Evolutionary conservation across 2,113 vertebrate species (phyloP), one percentile per base, ranked within the genome.

Genomic region (Heterochromis multidens): DNA sequence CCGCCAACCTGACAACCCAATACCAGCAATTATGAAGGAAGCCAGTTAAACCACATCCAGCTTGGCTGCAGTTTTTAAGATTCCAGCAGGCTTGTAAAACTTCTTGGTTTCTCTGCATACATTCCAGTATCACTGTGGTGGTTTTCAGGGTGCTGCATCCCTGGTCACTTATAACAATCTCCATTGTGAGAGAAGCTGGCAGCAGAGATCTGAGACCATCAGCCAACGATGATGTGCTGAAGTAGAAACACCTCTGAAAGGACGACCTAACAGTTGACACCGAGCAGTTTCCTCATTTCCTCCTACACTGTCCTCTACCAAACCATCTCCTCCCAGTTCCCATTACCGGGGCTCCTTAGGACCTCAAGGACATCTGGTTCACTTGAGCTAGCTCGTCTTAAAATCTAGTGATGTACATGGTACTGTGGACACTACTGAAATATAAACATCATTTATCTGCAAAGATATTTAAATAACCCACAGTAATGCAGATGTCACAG

Each of bases 21-120:
- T 91, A 96, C 95, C 94, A 94, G 93, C 94, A 96, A 95, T 96
- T 95, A 96, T 92, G 92, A 95, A 96, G 96, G 95, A 96, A 95
- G 94, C 94, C 91, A 95, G 93, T 86, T 88, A 91, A 92, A 95
- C 95, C 95, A 96, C 95, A 95, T 96, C 95, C 95, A 94, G 91
- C 93, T 94, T 95, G 94, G 95, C 95, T 95, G 91, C 81, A 94
- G 92, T 93, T 92, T 95, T 94, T 92, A 94, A 93, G 92, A 94
- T 93, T 95, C 92, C 93, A 95, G 92, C 83, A 93, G 89, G 93
- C 93, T 94, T 92, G 90, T 95, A 92, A 94, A 94, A 93, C 85
- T 77, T 92, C 91, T 89, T 82, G 91, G 94, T 93, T 94, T 92
- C 91, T 87, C 83, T 88, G 91, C 86, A 86, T 63, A 91, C 93